Evolutionary conservation across 23 tunicate genomes (phyloP).

Genomic region (Clavelina lepadiformis): DNA sequence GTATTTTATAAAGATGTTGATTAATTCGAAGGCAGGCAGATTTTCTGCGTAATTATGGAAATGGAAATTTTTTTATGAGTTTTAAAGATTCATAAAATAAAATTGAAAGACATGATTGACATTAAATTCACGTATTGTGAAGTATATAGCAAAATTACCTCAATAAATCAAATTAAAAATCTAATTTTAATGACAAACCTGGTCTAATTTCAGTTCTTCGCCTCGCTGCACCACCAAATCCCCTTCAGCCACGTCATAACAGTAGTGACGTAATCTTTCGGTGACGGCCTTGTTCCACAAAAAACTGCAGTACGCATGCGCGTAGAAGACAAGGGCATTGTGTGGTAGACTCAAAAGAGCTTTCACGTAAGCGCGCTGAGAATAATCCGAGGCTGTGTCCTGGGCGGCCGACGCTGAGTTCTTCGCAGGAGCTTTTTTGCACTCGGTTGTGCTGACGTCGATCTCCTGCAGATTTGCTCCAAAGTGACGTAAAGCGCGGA

Average conservation of each 20-base stretch:
- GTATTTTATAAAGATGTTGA: too few species aligned
- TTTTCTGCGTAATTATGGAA: too few species aligned
- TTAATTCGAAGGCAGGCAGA: too few species aligned
- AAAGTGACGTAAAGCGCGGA: constrained; percentile 25
- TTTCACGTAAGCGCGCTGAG: constrained; percentile 20
- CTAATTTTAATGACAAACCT: too few species aligned
- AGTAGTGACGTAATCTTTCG: constrained; percentile 11
- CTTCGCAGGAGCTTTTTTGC: too few species aligned
- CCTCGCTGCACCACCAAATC: constrained; percentile 15
- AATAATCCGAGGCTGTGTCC: background rate
- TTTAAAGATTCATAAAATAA: too few species aligned
- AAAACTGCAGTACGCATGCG: constrained; percentile 43
- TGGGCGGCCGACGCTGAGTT: background rate
- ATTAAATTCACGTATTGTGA: too few species aligned
- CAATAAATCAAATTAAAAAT: too few species aligned
- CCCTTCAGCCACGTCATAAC: constrained; percentile 17
- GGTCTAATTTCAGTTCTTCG: background rate
- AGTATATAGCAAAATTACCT: too few species aligned
- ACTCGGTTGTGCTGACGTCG: background rate
- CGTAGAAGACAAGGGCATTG: constrained; percentile 27
- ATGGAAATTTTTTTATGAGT: too few species aligned
- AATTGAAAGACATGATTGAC: too few species aligned
- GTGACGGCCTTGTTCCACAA: constrained; percentile 33
- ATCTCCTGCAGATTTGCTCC: constrained; percentile 9
- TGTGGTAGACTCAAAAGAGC: constrained; percentile 47